These are phyloP conservation scores for Hirudo medicinalis DNA, from an alignment of 1,140 invertebrate species.

Conservation along the genomic window DNA sequence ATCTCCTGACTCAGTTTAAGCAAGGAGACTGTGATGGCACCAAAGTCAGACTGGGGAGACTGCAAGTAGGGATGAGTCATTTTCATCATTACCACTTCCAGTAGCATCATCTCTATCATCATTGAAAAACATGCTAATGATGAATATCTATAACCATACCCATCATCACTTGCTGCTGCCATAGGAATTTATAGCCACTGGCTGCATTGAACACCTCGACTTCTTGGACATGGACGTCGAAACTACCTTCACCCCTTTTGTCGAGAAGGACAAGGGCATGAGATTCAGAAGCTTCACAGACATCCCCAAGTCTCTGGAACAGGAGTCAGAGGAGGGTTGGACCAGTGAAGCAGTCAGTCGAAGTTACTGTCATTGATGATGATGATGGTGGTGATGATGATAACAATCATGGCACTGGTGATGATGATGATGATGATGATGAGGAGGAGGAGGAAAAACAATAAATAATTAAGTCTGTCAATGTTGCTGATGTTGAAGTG, in stretches of 20 bases:
- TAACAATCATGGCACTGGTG: neutral
- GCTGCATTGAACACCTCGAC: slow-evolving; percentile 63
- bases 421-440: slow-evolving; percentile 1
- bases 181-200: slow-evolving; percentile 36
- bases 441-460: no score
- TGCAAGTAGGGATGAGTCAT: slow-evolving; percentile 50
- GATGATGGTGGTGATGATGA: neutral
- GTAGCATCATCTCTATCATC: neutral
- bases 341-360: slow-evolving; percentile 3
- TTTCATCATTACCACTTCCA: neutral
- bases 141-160: neutral
- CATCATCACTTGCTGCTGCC: slow-evolving; percentile 17
- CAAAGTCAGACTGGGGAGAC: slow-evolving; percentile 79
- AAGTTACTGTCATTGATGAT: neutral
- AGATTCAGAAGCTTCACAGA: slow-evolving; percentile 74
- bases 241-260: slow-evolving; percentile 18
- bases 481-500: no score
- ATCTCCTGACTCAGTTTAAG: slow-evolving; percentile 88
- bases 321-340: slow-evolving; percentile 39
- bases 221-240: slow-evolving; percentile 58
- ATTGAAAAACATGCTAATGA: neutral
- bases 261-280: slow-evolving; percentile 19
- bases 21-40: slow-evolving; percentile 88
- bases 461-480: no score
- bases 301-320: slow-evolving; percentile 56